Percentiles rank a stretch among this genome's conserved stretches.
These are phyloP conservation scores for Heliothis subflexa DNA, from an alignment of 1,140 invertebrate genomes.

Conservation along the genomic window DNA sequence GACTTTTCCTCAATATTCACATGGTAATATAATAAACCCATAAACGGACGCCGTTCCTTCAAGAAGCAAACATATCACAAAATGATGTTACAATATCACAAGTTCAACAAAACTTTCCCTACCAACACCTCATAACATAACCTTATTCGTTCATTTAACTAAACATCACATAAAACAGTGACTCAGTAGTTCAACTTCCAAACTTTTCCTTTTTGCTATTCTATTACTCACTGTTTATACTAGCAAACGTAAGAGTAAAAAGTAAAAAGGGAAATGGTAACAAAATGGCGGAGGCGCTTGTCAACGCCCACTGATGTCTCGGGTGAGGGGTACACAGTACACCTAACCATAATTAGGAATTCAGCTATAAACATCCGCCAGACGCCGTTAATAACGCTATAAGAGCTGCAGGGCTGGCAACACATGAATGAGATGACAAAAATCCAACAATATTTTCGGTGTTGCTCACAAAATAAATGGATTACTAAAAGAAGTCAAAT, in stretches of 20 bases:
- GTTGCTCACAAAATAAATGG: too few species aligned
- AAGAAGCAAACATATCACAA: too few species aligned
- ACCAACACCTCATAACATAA: neutral
- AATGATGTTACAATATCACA: too few species aligned
- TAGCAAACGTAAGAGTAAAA: slow-evolving; percentile 7
- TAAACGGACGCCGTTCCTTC: too few species aligned
- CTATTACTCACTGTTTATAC: slow-evolving; percentile 17
- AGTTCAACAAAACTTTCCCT: neutral
- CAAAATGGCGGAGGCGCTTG: slow-evolving; percentile 22
- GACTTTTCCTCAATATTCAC: too few species aligned
- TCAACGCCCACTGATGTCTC: slow-evolving; percentile 13
- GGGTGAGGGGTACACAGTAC: neutral
- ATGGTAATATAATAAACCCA: too few species aligned
- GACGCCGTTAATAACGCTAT: slow-evolving; percentile 12
- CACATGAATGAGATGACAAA: too few species aligned
- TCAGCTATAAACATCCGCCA: slow-evolving; percentile 36
- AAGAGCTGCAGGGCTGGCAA: slow-evolving; percentile 1
- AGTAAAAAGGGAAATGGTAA: neutral
- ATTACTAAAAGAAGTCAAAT: too few species aligned
- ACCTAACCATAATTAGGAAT: slow-evolving; percentile 22
- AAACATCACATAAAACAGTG: neutral
- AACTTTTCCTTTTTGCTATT: slow-evolving; percentile 25
- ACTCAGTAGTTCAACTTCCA: slow-evolving; percentile 9
- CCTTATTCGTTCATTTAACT: neutral
- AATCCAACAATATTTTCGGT: too few species aligned